These are phyloP conservation scores for Antheraea yamamai DNA, from an alignment of 2,888 invertebrate species.

Conservation along the genomic window DNA sequence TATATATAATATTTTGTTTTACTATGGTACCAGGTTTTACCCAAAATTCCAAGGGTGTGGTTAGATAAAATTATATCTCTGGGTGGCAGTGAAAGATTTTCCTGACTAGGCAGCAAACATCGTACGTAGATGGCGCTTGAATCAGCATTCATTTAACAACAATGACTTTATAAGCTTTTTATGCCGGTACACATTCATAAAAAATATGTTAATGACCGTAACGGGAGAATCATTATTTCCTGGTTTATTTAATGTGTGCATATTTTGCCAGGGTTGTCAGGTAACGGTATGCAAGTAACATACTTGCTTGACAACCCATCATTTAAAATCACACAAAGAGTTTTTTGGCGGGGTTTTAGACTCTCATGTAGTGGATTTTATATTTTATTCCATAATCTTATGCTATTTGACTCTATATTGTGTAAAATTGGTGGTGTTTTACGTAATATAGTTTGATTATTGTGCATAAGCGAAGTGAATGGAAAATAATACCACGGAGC, in stretches of 20 bases:
- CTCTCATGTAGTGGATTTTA: too few species aligned
- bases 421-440: too few species aligned
- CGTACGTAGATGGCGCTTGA: background rate
- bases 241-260: background rate
- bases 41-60: background rate
- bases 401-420: too few species aligned
- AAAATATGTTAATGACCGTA: too few species aligned
- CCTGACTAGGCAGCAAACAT: background rate
- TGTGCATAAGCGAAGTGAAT: too few species aligned
- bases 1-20: conserved; percentile 29
- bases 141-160: background rate
- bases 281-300: background rate
- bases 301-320: background rate
- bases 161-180: background rate
- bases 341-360: too few species aligned
- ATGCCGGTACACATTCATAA: background rate
- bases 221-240: too few species aligned
- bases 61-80: background rate
- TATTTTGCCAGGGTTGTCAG: background rate
- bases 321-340: too few species aligned
- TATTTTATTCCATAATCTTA: too few species aligned
- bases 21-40: background rate
- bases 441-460: too few species aligned
- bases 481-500: too few species aligned
- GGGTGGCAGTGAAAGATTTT: background rate